Percentiles rank a stretch among this genome's conserved stretches.
Conservation (phyloP, 2,113 vertebrate genomes). For the Mormoops blainvillei region DNA sequence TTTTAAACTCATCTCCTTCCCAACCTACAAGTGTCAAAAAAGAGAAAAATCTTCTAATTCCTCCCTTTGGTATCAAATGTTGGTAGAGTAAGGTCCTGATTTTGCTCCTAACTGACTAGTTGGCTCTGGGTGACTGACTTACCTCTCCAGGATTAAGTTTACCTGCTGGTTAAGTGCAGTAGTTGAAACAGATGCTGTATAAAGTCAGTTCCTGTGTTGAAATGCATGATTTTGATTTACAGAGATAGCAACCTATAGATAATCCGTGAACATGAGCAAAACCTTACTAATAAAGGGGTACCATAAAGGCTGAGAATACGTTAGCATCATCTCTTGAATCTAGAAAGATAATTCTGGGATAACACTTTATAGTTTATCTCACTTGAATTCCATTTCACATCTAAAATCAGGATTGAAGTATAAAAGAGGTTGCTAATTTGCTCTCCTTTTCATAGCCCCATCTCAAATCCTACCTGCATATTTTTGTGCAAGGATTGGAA, state of each 20-base stretch:
- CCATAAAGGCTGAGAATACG: neutral
- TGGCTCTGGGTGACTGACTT: neutral
- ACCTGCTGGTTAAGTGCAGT: neutral
- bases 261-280: neutral
- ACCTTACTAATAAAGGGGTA: neutral
- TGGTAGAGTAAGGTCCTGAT: neutral
- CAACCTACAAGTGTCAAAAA: neutral
- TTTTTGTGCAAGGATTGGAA: conserved; percentile 18
- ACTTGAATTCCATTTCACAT: neutral
- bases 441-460: neutral
- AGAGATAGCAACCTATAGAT: neutral
- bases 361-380: neutral
- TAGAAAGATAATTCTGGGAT: neutral
- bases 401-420: neutral
- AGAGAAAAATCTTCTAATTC: neutral
- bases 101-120: neutral
- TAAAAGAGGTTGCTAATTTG: neutral
- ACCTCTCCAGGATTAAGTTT: neutral
- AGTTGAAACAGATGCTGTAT: neutral
- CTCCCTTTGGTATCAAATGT: neutral
- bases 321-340: neutral
- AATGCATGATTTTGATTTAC: neutral
- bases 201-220: neutral
- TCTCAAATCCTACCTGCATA: neutral
- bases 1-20: neutral